Percentiles rank a stretch among this genome's conserved stretches.
These are phyloP conservation scores for Myiozetetes cayanensis DNA, from an alignment of 2,113 vertebrate species.

Conservation along the genomic window DNA sequence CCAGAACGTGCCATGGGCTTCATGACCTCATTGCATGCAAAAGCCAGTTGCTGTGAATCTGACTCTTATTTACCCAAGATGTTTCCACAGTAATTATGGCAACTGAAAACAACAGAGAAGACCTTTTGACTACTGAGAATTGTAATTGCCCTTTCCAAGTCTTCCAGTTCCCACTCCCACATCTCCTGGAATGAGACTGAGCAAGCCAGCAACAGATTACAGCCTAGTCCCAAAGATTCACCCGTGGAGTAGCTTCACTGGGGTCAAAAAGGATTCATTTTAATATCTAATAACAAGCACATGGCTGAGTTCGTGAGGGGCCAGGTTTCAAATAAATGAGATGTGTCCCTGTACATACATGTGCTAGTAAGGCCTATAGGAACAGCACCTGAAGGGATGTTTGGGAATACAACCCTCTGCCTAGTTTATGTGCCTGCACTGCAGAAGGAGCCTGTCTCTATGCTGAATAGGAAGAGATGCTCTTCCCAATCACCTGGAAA, in stretches of 20 bases:
- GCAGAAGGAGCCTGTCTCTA: background rate
- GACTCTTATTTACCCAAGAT: background rate
- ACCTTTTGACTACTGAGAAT: background rate
- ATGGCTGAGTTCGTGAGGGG: background rate
- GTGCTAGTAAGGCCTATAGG: background rate
- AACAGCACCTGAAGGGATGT: background rate
- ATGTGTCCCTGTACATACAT: background rate
- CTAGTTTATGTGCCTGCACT: background rate
- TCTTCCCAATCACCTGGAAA: background rate
- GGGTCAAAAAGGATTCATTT: background rate
- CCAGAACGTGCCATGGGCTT: fast-evolving
- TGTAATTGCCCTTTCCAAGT: background rate
- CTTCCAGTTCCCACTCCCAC: background rate
- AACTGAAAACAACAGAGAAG: background rate
- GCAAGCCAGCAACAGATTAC: background rate
- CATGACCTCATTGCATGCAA: fast-evolving
- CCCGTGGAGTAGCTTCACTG: background rate
- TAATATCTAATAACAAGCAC: background rate
- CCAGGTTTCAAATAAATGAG: background rate
- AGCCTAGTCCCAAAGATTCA: background rate
- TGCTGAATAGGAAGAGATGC: background rate
- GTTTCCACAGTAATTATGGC: background rate
- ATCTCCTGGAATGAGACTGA: background rate
- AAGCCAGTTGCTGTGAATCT: background rate
- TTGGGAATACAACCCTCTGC: no score